Conservation (phyloP, 2,113 vertebrate genomes). For the Oenanthe melanoleuca region DNA sequence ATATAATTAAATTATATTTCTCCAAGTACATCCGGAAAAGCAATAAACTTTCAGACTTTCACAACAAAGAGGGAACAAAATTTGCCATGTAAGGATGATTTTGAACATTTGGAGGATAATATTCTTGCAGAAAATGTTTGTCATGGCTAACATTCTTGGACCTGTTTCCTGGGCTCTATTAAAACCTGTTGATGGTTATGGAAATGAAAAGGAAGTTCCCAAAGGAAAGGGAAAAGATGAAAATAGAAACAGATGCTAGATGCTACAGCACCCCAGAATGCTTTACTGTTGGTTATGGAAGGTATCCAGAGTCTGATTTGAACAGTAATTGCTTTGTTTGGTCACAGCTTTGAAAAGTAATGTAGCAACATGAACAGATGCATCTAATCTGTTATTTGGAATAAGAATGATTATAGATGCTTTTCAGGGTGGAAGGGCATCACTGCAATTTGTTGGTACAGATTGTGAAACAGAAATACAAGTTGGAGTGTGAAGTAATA, state of each 20-base stretch:
- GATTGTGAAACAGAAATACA: not conserved
- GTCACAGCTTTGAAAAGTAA: constrained; percentile 30
- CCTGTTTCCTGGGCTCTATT: not conserved
- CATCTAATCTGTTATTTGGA: constrained; percentile 14
- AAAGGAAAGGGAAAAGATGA: not conserved
- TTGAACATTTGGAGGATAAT: not conserved
- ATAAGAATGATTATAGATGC: not conserved
- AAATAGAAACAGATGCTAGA: not conserved
- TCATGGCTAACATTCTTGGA: not conserved
- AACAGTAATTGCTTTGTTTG: constrained; percentile 26
- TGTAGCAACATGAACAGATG: constrained; percentile 6
- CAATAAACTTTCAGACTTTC: not conserved
- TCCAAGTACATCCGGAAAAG: not conserved
- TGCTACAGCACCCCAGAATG: not conserved
- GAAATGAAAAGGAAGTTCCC: not conserved
- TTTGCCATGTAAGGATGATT: not conserved
- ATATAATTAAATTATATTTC: constrained; percentile 37
- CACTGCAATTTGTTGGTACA: not conserved
- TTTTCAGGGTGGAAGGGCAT: not conserved
- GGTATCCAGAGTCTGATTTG: not conserved
- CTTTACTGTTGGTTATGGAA: not conserved
- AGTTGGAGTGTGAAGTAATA: not conserved
- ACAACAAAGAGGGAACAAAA: not conserved
- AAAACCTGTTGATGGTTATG: not conserved
- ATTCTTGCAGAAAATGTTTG: not conserved